Base-by-base conservation (phyloP, 2,797 vertebrate species). In the Sardinella longiceps region DNA sequence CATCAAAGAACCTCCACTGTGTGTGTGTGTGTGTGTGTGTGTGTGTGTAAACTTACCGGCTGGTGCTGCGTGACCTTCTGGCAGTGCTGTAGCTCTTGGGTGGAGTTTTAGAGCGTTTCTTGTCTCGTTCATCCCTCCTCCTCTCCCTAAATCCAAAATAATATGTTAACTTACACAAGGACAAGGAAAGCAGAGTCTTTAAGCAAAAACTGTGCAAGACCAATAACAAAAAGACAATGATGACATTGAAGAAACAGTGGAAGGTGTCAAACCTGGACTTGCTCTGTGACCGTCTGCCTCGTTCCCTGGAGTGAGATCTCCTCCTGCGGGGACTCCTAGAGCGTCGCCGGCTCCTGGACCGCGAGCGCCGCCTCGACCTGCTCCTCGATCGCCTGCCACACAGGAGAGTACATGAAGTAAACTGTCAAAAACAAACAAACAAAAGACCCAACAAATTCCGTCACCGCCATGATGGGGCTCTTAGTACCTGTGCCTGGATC, bases 31-130 rank as follows among this genome's bases (percentile, higher is more conserved):
- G 51, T 53, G 51, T 53, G 51, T 23, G 51, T 53, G 51, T 23
- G 51, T 53, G 51, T 70, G 63, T 18, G 14, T 0, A 58, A 30
- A 84, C 93, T 93, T 86, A 98, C 98, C 98, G 96, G 93, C 96
- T 98, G 37, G 91, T 91, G 90, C 98, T 99, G 92, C 96, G 94
- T 9, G 98, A 99, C 88, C 98, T 94, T 84, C 98, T 95, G 74
- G 97, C 93, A 90, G 97, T 98, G 94, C 98, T 99, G 91, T 99
- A 99, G 92, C 98, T 99, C 95, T 99, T 99, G 33, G 98, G 98
- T 74, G 98, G 98, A 0, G 98, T 99, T 95, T 97, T 99, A 30
- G 98, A 99, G 89, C 96, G 96, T 90, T 97, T 97, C 90, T 97
- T 97, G 83, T 95, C 96, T 85, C 96, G 95, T 25, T 98, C 97